A percentile compares a stretch with the other conserved stretches of the same genome.
These are phyloP conservation scores for Pelochelys cantorii DNA, from an alignment of 2,797 vertebrate species.

Conservation along the genomic window DNA sequence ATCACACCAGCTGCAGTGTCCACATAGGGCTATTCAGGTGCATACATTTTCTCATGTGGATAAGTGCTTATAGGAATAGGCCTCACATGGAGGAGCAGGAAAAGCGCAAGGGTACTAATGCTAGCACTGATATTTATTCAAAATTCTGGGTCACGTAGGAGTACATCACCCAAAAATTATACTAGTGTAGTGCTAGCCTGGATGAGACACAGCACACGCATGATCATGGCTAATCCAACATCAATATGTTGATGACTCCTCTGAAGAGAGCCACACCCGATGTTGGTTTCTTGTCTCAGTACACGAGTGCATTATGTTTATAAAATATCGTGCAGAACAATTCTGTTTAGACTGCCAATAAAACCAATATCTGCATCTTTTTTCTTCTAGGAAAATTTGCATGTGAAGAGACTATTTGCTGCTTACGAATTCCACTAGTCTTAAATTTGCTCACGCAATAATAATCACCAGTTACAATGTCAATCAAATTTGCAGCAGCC, in stretches of 20 bases:
- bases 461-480: background rate
- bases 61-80: accelerated
- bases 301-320: background rate
- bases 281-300: background rate
- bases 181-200: background rate
- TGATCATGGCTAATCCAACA: background rate
- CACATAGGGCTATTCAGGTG: accelerated
- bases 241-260: background rate
- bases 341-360: background rate
- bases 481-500: background rate
- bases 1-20: background rate
- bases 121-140: background rate
- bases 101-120: background rate
- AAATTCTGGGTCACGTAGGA: background rate
- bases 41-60: background rate
- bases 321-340: background rate
- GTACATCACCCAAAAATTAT: too few relatives aligned
- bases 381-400: background rate
- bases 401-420: background rate
- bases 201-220: background rate
- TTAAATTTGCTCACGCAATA: background rate
- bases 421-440: background rate
- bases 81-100: background rate
- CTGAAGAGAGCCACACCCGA: background rate
- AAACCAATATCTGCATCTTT: background rate